phyloP scores from a whole-genome alignment of 2,797 vertebrate genomes.

The Clarias pachynema region DNA sequence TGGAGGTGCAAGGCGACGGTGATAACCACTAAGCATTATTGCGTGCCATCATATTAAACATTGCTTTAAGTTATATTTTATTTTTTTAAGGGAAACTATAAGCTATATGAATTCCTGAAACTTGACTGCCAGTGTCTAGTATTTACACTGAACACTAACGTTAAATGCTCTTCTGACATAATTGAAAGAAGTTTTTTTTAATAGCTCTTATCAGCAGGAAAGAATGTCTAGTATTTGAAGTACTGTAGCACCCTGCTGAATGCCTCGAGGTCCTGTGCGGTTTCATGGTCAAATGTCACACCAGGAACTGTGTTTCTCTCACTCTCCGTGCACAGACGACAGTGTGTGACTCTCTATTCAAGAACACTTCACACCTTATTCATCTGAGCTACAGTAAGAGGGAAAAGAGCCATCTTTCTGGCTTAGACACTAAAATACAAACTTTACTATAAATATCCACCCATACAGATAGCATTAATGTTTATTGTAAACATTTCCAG shows the following conservation, averaged over 20 bases:
- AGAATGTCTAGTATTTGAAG: conserved; percentile 9
- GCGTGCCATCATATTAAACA: not conserved
- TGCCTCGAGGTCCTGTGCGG: not conserved
- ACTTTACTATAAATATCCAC: too few relatives aligned
- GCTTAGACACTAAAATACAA: not conserved
- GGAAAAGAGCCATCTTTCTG: not conserved
- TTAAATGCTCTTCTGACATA: not conserved
- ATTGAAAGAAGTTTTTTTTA: not conserved
- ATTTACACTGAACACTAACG: not conserved
- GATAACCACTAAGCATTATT: too few relatives aligned
- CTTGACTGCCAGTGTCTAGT: not conserved
- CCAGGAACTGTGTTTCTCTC: not conserved
- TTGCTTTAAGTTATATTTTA: not conserved
- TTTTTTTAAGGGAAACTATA: not conserved
- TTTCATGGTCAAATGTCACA: conserved; percentile 2
- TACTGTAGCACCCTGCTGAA: not conserved
- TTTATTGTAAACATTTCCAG: conserved; percentile 1
- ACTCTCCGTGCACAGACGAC: too few relatives aligned
- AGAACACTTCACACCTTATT: not conserved
- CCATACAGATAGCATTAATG: not conserved
- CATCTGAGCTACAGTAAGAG: not conserved
- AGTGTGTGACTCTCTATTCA: not conserved
- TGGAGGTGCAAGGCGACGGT: too few relatives aligned
- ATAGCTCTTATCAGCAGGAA: conserved; percentile 1
- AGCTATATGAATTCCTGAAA: not conserved